Base-by-base conservation (phyloP, 2,113 vertebrate species). In the Urocynchramus pylzowi region DNA sequence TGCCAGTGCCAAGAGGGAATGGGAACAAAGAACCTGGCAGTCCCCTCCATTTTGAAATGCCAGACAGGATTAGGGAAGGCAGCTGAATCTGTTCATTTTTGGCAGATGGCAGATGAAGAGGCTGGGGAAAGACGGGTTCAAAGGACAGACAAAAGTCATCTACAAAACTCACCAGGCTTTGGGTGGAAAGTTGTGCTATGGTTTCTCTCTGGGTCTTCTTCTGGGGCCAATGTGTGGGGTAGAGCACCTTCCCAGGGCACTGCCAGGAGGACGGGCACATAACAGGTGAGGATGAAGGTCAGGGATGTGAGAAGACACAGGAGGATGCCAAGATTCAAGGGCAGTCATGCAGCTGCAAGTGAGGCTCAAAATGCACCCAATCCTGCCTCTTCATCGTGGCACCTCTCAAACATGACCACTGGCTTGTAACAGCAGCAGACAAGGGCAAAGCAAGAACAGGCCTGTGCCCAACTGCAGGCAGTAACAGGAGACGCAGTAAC, bases 11-110 rank as follows among this genome's bases (percentile, higher is more conserved):
- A 94, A 93, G 84, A 96, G 59, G 85, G 96, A 95, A 91, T 9
- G 5, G 37, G 92, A 96, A 97, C 95, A 97, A 97, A 97, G 95
- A 95, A 83, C 68, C 96, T 96, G 97, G 97, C 97, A 97, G 49
- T 91, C 63, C 37, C 56, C 92, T 96, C 87, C 93, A 96, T 93
- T 97, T 93, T 95, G 90, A 97, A 95, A 97, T 87, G 97, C 93
- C 97, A 97, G 91, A 90, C 90, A 77, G 89, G 90, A 93, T 96
- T 80, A 89, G 44, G 53, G 82, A 67, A 96, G 59, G 92, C 90
- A 95, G 89, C 92, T 96, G 94, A 97, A 96, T 89, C 87, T 13
- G 74, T 81, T 95, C 73, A n/a, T 83, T 95, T 85, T 59, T 94
- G 89, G 76, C 22, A 11, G 49, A 80, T 2, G 0, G 77, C 82